A percentile compares a stretch with the other conserved stretches of the same genome.
phyloP scores from a whole-genome alignment of 2,888 invertebrate species.

The Lasioglossum villosulum region DNA sequence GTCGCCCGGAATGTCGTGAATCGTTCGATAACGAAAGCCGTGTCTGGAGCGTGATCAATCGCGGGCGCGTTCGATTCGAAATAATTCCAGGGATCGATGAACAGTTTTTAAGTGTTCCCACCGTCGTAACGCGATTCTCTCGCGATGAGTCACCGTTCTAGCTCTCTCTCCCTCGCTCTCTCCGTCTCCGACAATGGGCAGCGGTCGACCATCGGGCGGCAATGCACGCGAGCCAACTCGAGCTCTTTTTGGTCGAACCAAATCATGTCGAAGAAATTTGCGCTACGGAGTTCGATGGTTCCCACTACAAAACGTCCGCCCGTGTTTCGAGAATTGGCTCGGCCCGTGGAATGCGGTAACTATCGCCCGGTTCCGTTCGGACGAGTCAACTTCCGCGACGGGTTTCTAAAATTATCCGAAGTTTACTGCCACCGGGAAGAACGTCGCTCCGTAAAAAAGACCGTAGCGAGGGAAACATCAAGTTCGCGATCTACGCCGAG shows the following conservation, averaged over 20 bases:
- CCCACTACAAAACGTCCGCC: neutral
- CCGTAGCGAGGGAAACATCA: neutral
- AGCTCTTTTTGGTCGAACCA: neutral
- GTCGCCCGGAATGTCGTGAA: neutral
- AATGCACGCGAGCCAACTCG: neutral
- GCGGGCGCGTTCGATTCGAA: neutral
- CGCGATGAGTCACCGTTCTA: slow-evolving; percentile 21
- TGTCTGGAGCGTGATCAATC: neutral
- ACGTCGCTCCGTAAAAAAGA: neutral
- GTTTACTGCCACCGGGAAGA: neutral
- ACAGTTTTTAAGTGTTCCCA: neutral
- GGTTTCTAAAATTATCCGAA: slow-evolving; percentile 33
- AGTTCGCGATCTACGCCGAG: neutral
- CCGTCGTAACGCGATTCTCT: slow-evolving; percentile 20
- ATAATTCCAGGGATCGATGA: neutral
- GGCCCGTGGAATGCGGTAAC: neutral
- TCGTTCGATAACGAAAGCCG: neutral
- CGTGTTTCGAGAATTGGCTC: slow-evolving; percentile 10
- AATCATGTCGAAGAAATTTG: neutral
- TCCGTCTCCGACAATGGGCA: neutral
- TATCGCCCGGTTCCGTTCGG: neutral
- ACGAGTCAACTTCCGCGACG: slow-evolving; percentile 18
- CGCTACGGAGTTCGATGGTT: neutral
- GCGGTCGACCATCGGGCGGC: neutral
- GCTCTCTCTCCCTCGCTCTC: neutral